Base-by-base conservation (phyloP, 2,113 vertebrate species). In the Brienomyrus brachyistius region DNA sequence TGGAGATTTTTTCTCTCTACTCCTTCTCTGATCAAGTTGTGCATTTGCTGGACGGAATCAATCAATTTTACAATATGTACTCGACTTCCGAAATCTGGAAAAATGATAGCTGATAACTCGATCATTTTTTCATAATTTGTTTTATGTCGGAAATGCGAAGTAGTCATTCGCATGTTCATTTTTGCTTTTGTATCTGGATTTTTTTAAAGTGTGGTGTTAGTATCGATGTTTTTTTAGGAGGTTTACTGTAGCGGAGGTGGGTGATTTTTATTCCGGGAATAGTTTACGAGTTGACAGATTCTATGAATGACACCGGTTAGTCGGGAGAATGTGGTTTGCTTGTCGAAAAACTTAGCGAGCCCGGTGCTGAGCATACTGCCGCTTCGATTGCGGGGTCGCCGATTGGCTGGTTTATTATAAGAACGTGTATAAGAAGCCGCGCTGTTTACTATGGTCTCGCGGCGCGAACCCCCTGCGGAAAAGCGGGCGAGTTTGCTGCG, bases 401-500 rank as follows among this genome's bases (percentile, higher is more conserved):
- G 19, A 84, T 84, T 84, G 82, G 82, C 82, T 48, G 45, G 3
- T 84, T 84, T 84, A 84, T 84, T 84, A 23, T 84, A 84, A 45
- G 82, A 47, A 48, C 40, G 40, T 40, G 40, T 40, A 40, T 40
- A 40, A 40, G 40, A 40, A 40, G 40, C 40, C 40, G 40, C 1
- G 40, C 40, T 48, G 82, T 84, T 47, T 48, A 45, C 3, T 7
- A 23, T 4, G 45, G 40, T 83, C 80, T 47, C 7, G 45, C 80
- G 40, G 80, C 80, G 45, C 40, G 80, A n/a, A 82, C 13, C 77
- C 31, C 82, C 19, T 3, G 19, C 43, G 3, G 19, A 45, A 1
- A 48, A 47, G 21, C 27, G 50, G 27, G 84, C 62, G n/a, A n/a
- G 1, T 47, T 84, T 23, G 83, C 43, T 86, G 23, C 45, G 85